phyloP scores from a whole-genome alignment of 2,888 invertebrate species.

The Frankliniella fusca region DNA sequence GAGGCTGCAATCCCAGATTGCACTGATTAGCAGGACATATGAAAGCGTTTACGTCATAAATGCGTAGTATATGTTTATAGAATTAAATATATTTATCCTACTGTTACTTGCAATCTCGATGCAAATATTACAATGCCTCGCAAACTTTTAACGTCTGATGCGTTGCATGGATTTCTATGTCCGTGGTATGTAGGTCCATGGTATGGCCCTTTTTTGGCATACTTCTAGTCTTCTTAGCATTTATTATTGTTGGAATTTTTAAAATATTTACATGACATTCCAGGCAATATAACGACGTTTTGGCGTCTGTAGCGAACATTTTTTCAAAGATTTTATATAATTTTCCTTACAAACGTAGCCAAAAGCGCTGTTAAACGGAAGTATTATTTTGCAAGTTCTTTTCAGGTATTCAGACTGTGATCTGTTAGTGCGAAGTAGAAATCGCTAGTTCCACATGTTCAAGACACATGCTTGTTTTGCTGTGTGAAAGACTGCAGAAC shows the following conservation, averaged over 20 bases:
- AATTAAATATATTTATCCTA: neutral
- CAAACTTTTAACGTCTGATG: too few species aligned
- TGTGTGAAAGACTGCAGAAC: neutral
- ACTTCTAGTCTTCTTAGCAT: constrained; percentile 10
- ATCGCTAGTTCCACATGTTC: neutral
- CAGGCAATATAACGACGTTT: neutral
- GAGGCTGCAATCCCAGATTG: neutral
- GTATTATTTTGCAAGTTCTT: too few species aligned
- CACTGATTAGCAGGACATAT: neutral
- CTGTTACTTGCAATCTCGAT: too few species aligned
- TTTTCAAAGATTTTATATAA: too few species aligned
- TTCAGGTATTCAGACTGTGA: constrained; percentile 2
- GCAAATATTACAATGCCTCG: too few species aligned
- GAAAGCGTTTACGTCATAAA: neutral
- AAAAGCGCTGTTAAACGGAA: too few species aligned
- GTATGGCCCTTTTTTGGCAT: neutral
- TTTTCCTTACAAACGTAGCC: too few species aligned
- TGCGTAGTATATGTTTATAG: neutral
- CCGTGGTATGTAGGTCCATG: neutral
- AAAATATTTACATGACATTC: neutral
- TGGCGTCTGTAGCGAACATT: too few species aligned
- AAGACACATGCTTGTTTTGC: too few species aligned
- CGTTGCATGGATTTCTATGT: neutral
- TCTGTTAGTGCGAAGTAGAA: neutral
- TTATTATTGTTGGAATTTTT: constrained; percentile 27